Evolutionary conservation across 2,113 vertebrate species (phyloP).

Genomic region (Stegastes partitus): DNA sequence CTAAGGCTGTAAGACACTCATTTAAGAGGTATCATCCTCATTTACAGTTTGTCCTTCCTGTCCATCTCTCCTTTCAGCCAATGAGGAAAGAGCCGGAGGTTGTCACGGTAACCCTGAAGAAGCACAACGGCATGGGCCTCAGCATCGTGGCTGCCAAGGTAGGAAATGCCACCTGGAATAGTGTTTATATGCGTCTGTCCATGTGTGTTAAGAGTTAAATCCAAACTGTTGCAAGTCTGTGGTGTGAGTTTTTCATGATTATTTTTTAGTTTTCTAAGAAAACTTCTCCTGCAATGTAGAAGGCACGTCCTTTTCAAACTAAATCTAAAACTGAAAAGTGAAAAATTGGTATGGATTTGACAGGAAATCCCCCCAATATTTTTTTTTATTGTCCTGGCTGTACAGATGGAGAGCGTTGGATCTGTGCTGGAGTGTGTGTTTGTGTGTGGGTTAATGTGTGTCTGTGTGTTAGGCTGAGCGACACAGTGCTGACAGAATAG

Average conservation of each 20-base stretch:
- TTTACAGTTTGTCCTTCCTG: constrained; percentile 57
- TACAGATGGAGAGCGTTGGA: neutral
- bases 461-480: neutral
- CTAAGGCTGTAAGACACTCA: neutral
- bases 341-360: constrained; percentile 6
- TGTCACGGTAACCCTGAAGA: constrained; percentile 97
- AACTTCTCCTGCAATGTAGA: constrained; percentile 3
- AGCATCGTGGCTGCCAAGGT: constrained; percentile 99
- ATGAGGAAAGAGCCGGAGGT: constrained; percentile 98
- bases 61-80: constrained; percentile 84
- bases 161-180: constrained; percentile 66
- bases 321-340: constrained; percentile 5
- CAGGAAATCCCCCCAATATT: constrained; percentile 50
- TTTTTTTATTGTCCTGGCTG: constrained; percentile 30
- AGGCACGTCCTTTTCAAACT: neutral
- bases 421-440: no score
- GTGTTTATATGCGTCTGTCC: neutral
- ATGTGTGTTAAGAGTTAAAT: constrained; percentile 22
- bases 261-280: constrained; percentile 5
- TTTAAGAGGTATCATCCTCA: constrained; percentile 29
- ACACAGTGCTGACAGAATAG: constrained; percentile 30
- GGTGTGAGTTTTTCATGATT: neutral
- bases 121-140: constrained; percentile 98
- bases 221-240: neutral
- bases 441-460: neutral